A percentile compares a stretch with the other conserved stretches of the same genome.
Evolutionary conservation across 2,888 invertebrate genomes (phyloP).

Genomic region (Zhuqinia jingwanae): DNA sequence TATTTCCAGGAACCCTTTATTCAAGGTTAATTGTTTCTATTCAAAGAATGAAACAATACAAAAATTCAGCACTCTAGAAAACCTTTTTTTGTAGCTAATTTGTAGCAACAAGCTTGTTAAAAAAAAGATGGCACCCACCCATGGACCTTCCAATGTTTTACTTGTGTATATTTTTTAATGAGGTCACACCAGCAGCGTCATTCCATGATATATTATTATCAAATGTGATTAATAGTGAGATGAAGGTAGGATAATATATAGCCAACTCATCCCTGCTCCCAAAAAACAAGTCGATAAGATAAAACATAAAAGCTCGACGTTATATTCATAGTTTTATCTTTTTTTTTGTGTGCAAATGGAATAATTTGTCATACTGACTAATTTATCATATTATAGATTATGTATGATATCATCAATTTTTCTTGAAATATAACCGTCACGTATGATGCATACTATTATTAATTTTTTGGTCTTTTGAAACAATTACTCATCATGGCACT

Average conservation of each 20-base stretch:
- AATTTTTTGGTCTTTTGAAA: background rate
- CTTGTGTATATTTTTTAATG: conserved; percentile 43
- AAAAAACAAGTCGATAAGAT: conserved; percentile 49
- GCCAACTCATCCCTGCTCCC: conserved; percentile 39
- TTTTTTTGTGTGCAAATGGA: conserved; percentile 13
- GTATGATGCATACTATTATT: background rate
- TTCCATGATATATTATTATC: background rate
- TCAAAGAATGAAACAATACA: background rate
- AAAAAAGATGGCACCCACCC: conserved; percentile 53
- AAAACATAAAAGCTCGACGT: background rate
- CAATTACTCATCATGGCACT: background rate
- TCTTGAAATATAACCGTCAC: background rate
- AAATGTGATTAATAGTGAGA: background rate
- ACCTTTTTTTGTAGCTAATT: background rate
- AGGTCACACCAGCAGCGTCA: conserved; percentile 52
- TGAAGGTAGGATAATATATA: background rate
- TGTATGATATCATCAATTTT: conserved; percentile 27
- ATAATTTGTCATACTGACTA: conserved; percentile 8
- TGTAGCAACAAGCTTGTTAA: background rate
- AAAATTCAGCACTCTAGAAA: background rate
- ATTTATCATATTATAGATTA: background rate
- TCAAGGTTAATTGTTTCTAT: conserved; percentile 1
- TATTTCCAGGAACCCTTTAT: background rate
- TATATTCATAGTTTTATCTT: background rate
- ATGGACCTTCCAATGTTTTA: background rate